phyloP scores from a whole-genome alignment of 2,888 invertebrate genomes.

The Pasiphila rectangulata region DNA sequence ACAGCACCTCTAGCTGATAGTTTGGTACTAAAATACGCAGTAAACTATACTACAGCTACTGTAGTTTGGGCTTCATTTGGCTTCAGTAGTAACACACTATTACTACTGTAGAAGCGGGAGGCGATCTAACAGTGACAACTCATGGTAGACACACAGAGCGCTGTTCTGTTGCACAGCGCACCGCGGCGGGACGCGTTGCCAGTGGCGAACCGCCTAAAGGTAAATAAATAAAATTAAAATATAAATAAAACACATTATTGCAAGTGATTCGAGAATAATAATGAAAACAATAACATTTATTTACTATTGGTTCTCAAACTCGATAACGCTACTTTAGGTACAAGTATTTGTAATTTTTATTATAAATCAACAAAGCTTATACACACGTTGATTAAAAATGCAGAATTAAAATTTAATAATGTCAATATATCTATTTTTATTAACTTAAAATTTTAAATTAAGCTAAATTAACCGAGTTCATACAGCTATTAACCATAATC shows the following conservation, averaged over 20 bases:
- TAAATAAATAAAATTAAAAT: constrained; percentile 3
- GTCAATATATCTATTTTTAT: constrained; percentile 1
- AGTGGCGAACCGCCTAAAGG: too few species aligned
- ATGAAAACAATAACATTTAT: constrained; percentile 79
- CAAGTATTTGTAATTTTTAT: constrained; percentile 71
- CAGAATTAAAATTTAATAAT: constrained; percentile 18
- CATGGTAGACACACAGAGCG: too few species aligned
- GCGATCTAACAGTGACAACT: too few species aligned
- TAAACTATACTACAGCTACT: too few species aligned
- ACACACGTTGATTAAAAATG: constrained; percentile 50
- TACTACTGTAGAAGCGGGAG: too few species aligned
- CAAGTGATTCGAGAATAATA: constrained; percentile 80
- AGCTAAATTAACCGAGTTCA: neutral
- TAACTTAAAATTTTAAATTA: too few species aligned
- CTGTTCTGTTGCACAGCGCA: too few species aligned
- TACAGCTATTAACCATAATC: neutral
- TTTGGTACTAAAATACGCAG: too few species aligned
- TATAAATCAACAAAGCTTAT: constrained; percentile 73
- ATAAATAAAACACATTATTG: constrained; percentile 70
- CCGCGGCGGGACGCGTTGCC: too few species aligned
- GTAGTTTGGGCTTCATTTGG: too few species aligned
- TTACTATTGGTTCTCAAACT: constrained; percentile 77
- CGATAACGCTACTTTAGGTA: constrained; percentile 72
- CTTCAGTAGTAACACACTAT: too few species aligned
- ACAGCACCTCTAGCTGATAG: too few species aligned